These are phyloP conservation scores for Sprattus sprattus DNA, from an alignment of 2,113 vertebrate genomes.

Conservation along the genomic window DNA sequence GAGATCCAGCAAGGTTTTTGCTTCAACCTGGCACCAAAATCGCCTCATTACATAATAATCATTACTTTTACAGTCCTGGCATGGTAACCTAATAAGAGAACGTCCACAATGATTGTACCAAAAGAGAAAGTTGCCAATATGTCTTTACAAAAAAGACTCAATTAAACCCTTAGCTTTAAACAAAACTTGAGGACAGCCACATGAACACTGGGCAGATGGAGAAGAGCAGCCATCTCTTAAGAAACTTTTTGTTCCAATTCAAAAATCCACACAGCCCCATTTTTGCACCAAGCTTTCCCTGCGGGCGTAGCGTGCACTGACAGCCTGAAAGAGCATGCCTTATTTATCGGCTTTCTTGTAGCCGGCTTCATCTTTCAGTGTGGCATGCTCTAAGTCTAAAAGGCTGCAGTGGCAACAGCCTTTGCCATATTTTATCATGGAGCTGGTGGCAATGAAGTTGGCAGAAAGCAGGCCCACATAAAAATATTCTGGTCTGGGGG, in stretches of 20 bases:
- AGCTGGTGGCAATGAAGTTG: neutral
- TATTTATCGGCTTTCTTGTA: neutral
- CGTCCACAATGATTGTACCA: neutral
- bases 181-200: neutral
- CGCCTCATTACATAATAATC: neutral
- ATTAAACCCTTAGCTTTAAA: neutral
- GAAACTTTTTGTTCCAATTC: neutral
- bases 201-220: neutral
- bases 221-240: neutral
- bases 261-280: neutral
- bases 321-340: slow-evolving; percentile 3
- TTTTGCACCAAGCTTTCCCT: neutral
- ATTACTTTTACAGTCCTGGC: neutral
- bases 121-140: neutral
- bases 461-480: neutral
- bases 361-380: neutral
- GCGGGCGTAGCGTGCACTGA: neutral
- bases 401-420: neutral
- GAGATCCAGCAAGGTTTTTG: neutral
- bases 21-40: neutral
- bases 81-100: neutral
- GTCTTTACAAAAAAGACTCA: neutral
- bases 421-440: neutral
- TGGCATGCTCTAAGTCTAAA: neutral
- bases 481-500: neutral